Base-by-base conservation (phyloP, 2,888 invertebrate genomes). In the Eupithecia centaureata region DNA sequence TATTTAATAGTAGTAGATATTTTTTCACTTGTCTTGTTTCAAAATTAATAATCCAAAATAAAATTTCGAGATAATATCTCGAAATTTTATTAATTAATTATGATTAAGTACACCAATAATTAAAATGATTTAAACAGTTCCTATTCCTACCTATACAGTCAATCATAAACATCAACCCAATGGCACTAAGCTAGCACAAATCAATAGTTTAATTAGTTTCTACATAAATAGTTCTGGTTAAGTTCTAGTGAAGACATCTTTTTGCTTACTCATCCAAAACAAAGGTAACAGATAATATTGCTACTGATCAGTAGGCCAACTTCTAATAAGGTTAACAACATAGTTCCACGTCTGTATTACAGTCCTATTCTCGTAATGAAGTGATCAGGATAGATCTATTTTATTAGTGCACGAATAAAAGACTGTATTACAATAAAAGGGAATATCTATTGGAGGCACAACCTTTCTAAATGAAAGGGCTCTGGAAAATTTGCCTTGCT, bases 381-480 rank as follows among this genome's bases (percentile, higher is more conserved):
- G 10, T 54, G 18, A 54, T n/a, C 30, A n/a, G 28, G n/a, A 30
- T 4, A 30, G n/a, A 54, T 18, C n/a, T 30, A 54, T 54, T 54
- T 54, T 54, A 54, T 54, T 54, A 30, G 54, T 30, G 28, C 54
- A 54, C 0, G 30, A n/a, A 30, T 54, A 30, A 54, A 54, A 54
- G 54, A 10, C 30, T 30, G 18, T 54, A 32, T 22, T 65, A 52
- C 25, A 33, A 60, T 30, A 54, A 54, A 54, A 54, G n/a, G 54
- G 10, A 15, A 15, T 5, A 42, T 42, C n/a, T 42, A 30, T 3
- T 30, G 5, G 30, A 15, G 22, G 22, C 18, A 54, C 28, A 28
- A 30, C 27, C 30, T 30, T 54, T 13, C 54, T 60, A 60, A 65
- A 59, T 60, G 33, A 58, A 60, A 60, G 38, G 60, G 42, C 18